A percentile compares a stretch with the other conserved stretches of the same genome.
These are phyloP conservation scores for Carapus acus DNA, from an alignment of 2,797 vertebrate species.

Conservation along the genomic window DNA sequence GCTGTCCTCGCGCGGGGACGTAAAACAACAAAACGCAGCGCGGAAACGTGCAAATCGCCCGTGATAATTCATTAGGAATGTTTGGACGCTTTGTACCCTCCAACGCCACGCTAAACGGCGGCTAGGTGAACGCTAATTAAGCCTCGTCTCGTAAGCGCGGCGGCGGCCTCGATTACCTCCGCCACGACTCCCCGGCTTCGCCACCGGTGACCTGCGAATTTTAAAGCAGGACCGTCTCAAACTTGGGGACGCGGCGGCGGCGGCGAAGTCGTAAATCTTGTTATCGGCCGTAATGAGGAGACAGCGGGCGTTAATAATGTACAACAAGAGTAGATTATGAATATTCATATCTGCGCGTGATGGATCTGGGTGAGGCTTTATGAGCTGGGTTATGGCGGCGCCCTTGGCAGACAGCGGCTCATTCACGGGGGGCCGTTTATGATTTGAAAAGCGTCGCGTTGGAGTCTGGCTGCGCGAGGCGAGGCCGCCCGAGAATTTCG, in stretches of 20 bases:
- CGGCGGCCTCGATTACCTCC: no score
- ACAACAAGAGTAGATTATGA: constrained; percentile 53
- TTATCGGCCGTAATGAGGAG: constrained; percentile 43
- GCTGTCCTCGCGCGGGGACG: constrained; percentile 43
- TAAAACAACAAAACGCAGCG: constrained; percentile 4
- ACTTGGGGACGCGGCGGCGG: constrained; percentile 32
- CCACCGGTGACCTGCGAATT: constrained; percentile 35
- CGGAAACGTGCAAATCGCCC: constrained; percentile 22
- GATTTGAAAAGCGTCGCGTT: constrained; percentile 27
- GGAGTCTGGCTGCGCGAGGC: no score
- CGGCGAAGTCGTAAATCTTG: constrained; percentile 51
- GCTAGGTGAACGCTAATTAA: constrained; percentile 62
- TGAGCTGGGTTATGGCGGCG: constrained; percentile 31
- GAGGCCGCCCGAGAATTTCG: no score
- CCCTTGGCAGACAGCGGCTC: constrained; percentile 25
- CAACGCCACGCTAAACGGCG: constrained; percentile 49
- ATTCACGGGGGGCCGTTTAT: constrained; percentile 33
- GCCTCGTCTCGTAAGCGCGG: constrained; percentile 41
- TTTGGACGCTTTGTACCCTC: constrained; percentile 54
- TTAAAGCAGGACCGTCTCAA: constrained; percentile 24
- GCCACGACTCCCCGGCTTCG: constrained; percentile 33
- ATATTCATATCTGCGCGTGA: constrained; percentile 56
- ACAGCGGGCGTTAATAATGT: constrained; percentile 53
- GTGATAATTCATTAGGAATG: constrained; percentile 58
- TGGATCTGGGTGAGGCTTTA: constrained; percentile 45